Conservation (phyloP, 2,797 vertebrate genomes). For the Hypotaenidia okinawae region DNA sequence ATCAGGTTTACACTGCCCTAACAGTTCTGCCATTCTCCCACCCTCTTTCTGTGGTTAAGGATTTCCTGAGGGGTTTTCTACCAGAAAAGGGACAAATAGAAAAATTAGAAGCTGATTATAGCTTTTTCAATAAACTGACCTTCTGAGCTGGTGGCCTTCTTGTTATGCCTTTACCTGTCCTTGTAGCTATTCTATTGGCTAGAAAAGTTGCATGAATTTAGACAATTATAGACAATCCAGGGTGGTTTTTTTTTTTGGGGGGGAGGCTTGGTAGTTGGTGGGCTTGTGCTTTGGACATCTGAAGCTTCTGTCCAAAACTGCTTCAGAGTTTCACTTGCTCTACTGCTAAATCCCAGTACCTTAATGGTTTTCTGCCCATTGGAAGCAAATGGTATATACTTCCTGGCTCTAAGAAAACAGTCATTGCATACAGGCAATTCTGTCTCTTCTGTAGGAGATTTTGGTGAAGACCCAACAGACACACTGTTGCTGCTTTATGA, state of each 20-base stretch:
- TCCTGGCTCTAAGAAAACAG: neutral
- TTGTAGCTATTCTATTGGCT: neutral
- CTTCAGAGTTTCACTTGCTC: neutral
- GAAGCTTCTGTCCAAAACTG: neutral
- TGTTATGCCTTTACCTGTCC: neutral
- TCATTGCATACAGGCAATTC: neutral
- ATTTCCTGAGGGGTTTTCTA: neutral
- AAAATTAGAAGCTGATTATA: neutral
- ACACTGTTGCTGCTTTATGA: constrained; percentile 90
- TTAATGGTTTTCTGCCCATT: neutral
- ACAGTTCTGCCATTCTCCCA: neutral
- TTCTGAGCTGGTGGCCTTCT: neutral
- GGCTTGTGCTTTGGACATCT: neutral
- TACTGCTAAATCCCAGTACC: neutral
- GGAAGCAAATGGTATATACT: neutral
- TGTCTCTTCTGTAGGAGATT: constrained; percentile 77
- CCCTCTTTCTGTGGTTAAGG: neutral
- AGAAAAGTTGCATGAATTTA: neutral
- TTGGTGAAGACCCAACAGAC: constrained; percentile 83
- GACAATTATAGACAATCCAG: neutral
- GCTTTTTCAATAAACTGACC: neutral
- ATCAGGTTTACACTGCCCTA: neutral
- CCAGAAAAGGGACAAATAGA: neutral
- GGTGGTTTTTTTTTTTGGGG: too few relatives aligned
- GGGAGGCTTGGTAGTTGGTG: neutral